Base-by-base conservation (phyloP, 1,140 invertebrate genomes). In the Drosophila teissieri region DNA sequence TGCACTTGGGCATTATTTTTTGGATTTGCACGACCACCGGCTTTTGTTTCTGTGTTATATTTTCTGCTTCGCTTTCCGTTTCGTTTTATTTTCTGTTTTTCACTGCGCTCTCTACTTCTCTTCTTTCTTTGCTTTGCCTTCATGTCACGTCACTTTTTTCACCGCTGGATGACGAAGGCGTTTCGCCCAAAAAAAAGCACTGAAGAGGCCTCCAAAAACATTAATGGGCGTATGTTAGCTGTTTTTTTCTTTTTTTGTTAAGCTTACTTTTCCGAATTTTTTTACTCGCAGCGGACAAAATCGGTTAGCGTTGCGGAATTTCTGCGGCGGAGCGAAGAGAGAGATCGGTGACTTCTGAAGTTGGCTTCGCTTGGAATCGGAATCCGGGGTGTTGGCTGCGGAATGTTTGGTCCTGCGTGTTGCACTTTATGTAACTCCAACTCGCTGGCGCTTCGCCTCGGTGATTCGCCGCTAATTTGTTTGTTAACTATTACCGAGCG, bases 141-240 rank as follows among this genome's bases (percentile, higher is more conserved):
- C 84, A 89, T 85, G 85, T 89, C 85, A 89, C 85, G 80, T 85
- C 81, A 86, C 65, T 80, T 80, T 78, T 79, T 86, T 57, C 60
- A 77, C 44, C 72, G 64, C 57, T 80, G 88, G 84, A 88, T 88
- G 84, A 88, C 84, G 84, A 88, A 84, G 84, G 64, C 84, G 68
- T 89, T 88, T 86, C 72, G 82, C 75, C 64, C 75, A 63, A 63
- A 67, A 49, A 34, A 63, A 67, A 63, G 17, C 36, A 22, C 24
- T 31, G 12, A 22, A 22, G 60, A 46, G 51, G 60, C 60, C 64
- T 54, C 57, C 53, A 36, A 48, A 85, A 82, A 75, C 70, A 68
- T 76, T 60, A 44, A 76, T 67, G 73, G 73, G 60, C 61, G 73
- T 76, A 54, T 54, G 67, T 19, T 56, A 6, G 14, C 40, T n/a